Conservation (phyloP, 2,888 invertebrate genomes). For the Nebria salina region DNA sequence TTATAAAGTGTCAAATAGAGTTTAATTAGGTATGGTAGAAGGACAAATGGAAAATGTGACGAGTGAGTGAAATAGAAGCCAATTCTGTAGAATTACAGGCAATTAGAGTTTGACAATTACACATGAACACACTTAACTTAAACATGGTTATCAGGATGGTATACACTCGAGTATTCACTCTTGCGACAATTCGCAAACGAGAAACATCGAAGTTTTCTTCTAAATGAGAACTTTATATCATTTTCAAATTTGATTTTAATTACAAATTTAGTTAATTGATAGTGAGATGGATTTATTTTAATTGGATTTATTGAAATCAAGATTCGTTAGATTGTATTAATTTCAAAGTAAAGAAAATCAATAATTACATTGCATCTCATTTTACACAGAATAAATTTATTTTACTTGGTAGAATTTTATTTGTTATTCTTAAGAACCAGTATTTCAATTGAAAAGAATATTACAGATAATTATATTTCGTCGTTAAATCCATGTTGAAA, state of each 20-base stretch:
- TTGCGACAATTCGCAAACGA: background rate
- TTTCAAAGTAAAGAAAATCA: background rate
- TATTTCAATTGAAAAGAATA: too few relatives aligned
- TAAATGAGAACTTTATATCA: background rate
- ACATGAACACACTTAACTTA: conserved; percentile 4
- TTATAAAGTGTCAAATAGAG: conserved; percentile 41
- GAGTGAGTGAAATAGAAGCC: background rate
- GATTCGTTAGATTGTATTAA: background rate
- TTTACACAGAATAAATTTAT: too few relatives aligned
- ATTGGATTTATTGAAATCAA: background rate
- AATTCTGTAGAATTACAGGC: conserved; percentile 8
- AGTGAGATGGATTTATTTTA: background rate
- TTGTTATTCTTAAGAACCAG: too few relatives aligned
- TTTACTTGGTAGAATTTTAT: too few relatives aligned
- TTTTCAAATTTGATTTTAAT: background rate
- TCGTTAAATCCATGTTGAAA: too few relatives aligned
- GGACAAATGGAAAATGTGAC: background rate
- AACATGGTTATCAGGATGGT: background rate
- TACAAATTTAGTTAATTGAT: background rate
- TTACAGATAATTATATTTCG: too few relatives aligned
- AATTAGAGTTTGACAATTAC: conserved; percentile 42
- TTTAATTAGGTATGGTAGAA: conserved; percentile 29
- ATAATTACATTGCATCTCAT: background rate
- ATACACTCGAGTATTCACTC: background rate
- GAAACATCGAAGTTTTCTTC: background rate